Evolutionary conservation across 2,888 invertebrate species (phyloP).

Genomic region (Microplitis deprimator): DNA sequence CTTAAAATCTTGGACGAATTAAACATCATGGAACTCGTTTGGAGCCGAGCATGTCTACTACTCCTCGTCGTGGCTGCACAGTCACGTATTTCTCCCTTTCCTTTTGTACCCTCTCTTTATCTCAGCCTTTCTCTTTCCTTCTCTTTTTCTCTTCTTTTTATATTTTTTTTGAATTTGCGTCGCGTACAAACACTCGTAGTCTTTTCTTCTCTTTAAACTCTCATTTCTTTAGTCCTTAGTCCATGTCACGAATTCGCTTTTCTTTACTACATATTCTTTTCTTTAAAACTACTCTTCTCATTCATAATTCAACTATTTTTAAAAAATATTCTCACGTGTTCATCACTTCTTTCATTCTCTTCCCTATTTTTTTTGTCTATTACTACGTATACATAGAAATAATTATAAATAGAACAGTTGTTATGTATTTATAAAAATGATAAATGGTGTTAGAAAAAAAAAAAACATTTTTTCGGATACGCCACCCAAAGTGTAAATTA

Average conservation of each 20-base stretch:
- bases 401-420: not conserved
- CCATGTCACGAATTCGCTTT: conserved; percentile 32
- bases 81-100: conserved; percentile 56
- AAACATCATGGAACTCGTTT: conserved; percentile 52
- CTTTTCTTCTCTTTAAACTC: conserved; percentile 41
- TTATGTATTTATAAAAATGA: not conserved
- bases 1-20: conserved; percentile 32
- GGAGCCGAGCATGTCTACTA: conserved; percentile 55
- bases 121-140: conserved; percentile 12
- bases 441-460: not conserved
- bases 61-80: conserved; percentile 54
- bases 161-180: conserved; percentile 31
- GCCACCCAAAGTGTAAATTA: not conserved
- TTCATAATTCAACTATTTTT: conserved; percentile 5
- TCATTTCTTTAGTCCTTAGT: conserved; percentile 44
- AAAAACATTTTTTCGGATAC: not conserved
- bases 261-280: conserved; percentile 19
- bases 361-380: not conserved
- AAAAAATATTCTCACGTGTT: not conserved
- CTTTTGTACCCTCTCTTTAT: conserved; percentile 27
- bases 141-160: conserved; percentile 39
- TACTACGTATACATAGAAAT: not conserved
- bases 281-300: conserved; percentile 11
- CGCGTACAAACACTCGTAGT: conserved; percentile 5
- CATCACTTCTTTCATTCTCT: conserved; percentile 12